These are phyloP conservation scores for Oeneis ivallda DNA, from an alignment of 2,888 invertebrate genomes.

Conservation along the genomic window DNA sequence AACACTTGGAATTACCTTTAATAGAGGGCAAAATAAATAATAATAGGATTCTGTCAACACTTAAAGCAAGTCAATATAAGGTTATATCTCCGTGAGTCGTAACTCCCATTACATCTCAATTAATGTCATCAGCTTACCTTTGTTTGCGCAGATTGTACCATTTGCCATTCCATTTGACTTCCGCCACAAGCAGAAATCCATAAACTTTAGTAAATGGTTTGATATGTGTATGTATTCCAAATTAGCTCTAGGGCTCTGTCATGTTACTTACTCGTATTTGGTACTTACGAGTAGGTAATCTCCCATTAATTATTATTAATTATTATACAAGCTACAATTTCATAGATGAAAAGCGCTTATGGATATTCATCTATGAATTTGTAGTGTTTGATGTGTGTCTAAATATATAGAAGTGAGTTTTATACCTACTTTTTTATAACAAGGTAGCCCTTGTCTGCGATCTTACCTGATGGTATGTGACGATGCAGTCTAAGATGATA, in stretches of 20 bases:
- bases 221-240: conserved; percentile 35
- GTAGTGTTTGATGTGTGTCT: not conserved
- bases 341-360: too few species aligned
- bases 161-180: conserved; percentile 64
- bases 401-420: too few species aligned
- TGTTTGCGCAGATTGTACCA: conserved; percentile 66
- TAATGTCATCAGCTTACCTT: conserved; percentile 61
- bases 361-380: not conserved
- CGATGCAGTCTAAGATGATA: too few species aligned
- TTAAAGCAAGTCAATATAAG: too few species aligned
- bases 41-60: not conserved
- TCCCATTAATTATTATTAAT: too few species aligned
- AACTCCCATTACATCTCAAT: conserved; percentile 49
- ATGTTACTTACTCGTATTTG: too few species aligned
- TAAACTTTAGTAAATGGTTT: conserved; percentile 47
- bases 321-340: too few species aligned
- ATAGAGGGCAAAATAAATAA: not conserved
- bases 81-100: conserved; percentile 23
- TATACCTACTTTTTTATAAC: too few species aligned
- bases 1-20: too few species aligned
- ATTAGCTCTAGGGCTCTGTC: not conserved
- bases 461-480: too few species aligned
- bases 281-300: too few species aligned
- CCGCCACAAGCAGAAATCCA: conserved; percentile 52
- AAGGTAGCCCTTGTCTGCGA: too few species aligned